Conservation (phyloP, 2,888 invertebrate species). For the Drosophila mimica region DNA sequence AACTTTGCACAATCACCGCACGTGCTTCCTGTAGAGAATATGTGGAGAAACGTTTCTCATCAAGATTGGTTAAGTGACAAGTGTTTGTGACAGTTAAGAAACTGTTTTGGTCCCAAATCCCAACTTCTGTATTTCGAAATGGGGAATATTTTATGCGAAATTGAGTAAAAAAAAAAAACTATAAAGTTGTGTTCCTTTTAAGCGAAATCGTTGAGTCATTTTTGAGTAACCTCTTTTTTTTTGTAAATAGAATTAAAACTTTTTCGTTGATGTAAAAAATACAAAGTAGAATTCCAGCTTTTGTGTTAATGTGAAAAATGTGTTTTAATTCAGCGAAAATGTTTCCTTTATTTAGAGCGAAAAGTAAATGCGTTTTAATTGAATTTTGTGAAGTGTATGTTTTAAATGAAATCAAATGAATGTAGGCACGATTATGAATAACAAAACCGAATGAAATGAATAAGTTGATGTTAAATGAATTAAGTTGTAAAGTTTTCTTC, state of each 20-base stretch:
- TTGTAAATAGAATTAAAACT: not conserved
- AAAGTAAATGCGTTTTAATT: not conserved
- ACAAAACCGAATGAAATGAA: not conserved
- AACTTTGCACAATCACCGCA: not conserved
- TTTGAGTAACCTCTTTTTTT: not conserved
- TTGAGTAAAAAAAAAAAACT: not conserved
- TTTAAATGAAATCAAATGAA: not conserved
- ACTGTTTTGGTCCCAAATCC: not conserved
- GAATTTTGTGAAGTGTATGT: not conserved
- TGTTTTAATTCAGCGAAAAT: not conserved
- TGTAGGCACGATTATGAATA: not conserved
- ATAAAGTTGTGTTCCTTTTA: not conserved
- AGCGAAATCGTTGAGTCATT: no score
- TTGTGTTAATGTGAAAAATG: not conserved
- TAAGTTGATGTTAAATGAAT: not conserved
- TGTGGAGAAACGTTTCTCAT: not conserved
- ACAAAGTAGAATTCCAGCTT: not conserved
- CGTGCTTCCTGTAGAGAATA: not conserved
- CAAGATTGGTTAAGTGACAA: not conserved
- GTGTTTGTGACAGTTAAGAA: not conserved
- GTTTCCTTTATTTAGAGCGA: not conserved
- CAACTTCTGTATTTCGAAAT: not conserved
- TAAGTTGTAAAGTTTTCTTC: not conserved
- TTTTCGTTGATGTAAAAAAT: not conserved
- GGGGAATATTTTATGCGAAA: not conserved